Evolutionary conservation across 2,113 vertebrate species (phyloP).

Genomic region (Sebastes fasciatus): DNA sequence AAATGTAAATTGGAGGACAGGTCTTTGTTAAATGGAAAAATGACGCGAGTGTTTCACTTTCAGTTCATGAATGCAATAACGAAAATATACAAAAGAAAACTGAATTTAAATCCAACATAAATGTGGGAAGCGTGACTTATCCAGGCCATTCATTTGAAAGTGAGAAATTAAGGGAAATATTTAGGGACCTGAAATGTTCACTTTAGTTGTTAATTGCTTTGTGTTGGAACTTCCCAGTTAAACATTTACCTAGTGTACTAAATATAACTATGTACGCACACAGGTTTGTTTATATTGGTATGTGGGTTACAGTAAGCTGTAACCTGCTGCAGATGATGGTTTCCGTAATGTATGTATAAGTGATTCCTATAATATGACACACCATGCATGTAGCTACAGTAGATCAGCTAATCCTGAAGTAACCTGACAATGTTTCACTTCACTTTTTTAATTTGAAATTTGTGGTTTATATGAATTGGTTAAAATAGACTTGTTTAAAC

Average conservation of each 20-base stretch:
- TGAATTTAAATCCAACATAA: background rate
- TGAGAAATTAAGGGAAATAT: background rate
- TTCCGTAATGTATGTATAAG: background rate
- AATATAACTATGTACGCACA: background rate
- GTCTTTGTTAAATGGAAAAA: constrained; percentile 6
- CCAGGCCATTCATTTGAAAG: background rate
- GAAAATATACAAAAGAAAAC: background rate
- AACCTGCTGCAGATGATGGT: background rate
- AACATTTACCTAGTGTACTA: background rate
- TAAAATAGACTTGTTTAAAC: background rate
- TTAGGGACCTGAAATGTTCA: background rate
- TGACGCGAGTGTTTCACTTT: constrained; percentile 6
- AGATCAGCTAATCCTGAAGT: background rate
- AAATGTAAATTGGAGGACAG: background rate
- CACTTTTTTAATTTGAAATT: background rate
- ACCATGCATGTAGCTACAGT: background rate
- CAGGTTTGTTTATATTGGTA: background rate
- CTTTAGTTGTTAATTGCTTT: background rate
- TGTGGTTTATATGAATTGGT: background rate
- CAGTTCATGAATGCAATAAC: background rate
- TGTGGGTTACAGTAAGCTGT: constrained; percentile 5
- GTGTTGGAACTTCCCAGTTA: background rate
- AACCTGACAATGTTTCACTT: background rate
- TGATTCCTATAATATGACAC: background rate
- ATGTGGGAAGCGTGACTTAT: background rate